Percentiles rank a stretch among this genome's conserved stretches.
These are phyloP conservation scores for Poeciliopsis turneri DNA, from an alignment of 2,797 vertebrate species.

Conservation along the genomic window DNA sequence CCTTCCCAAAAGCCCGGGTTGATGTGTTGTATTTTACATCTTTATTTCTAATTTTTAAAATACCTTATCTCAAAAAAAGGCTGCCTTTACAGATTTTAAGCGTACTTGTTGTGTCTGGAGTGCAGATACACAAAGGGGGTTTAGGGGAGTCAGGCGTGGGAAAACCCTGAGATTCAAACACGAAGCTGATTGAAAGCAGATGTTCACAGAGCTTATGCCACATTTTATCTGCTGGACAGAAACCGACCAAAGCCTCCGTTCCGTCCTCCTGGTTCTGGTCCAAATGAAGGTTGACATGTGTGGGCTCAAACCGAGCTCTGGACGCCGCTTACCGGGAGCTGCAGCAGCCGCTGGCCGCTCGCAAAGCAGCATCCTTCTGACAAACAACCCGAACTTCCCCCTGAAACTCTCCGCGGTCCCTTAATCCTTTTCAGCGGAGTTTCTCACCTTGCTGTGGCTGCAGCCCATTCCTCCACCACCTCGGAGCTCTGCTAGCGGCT, in stretches of 20 bases:
- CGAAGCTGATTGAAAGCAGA: constrained; percentile 52
- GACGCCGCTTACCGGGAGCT: neutral
- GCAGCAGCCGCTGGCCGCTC: constrained; percentile 17
- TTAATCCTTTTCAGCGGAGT: neutral
- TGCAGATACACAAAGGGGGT: neutral
- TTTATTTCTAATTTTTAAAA: neutral
- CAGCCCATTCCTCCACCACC: constrained; percentile 77
- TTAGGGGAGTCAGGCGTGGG: constrained; percentile 11
- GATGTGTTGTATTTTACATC: neutral
- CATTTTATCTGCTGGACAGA: neutral
- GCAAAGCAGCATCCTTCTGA: constrained; percentile 8
- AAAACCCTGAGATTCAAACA: constrained; percentile 14
- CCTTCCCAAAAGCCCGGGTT: neutral
- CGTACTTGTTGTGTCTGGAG: neutral
- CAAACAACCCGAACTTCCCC: constrained; percentile 7
- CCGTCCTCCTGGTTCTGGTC: neutral
- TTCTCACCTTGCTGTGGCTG: constrained; percentile 74
- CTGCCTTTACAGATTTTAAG: neutral
- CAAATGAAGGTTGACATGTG: neutral
- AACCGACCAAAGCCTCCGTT: neutral
- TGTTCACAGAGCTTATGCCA: constrained; percentile 20
- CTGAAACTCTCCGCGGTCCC: neutral
- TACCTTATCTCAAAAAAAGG: neutral
- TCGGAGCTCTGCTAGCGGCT: constrained; percentile 29
- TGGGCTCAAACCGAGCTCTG: neutral